Evolutionary conservation across 1,140 invertebrate species (phyloP), one percentile per base, ranked within the genome.

Genomic region (Drosophila gunungcola): DNA sequence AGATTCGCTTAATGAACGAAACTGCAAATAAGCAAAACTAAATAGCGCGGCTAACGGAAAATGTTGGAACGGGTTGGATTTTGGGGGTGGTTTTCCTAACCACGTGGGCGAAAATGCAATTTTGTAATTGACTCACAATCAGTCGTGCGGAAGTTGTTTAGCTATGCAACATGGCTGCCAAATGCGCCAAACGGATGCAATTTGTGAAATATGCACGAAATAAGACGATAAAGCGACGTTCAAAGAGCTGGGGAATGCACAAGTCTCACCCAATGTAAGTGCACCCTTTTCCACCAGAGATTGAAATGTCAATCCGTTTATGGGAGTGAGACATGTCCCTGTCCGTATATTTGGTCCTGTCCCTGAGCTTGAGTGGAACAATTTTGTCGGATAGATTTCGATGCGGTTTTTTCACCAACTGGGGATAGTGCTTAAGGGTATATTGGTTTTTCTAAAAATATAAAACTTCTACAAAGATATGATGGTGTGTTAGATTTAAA

Each of bases 61-160:
- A n/a, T 32, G 27, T n/a, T 2, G 32, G 46, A 13, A 12, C 12
- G 2, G 21, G 0, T 46, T 11, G 11, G 7, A 21, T 21, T 21
- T 21, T 13, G n/a, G 12, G 12, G 45, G 12, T 5, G 12, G 21
- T 48, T 46, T 29, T 11, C 6, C 36, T 48, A 56, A 42, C 45
- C 46, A 41, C 52, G 13, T 27, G 46, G 55, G 53, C 38, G 10
- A 53, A 54, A 68, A 77, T 77, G 56, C 73, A 69, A 77, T 77
- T 77, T 69, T 77, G 74, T 77, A 77, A 77, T 77, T 77, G 74
- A 77, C 74, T 77, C 74, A 56, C 73, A 77, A 69, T 69, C 73
- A 77, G 73, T 62, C 73, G 56, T 36, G 74, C 73, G 74, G 74
- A 77, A 77, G 74, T 77, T 77, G 74, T 77, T 77, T 77, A 77